A percentile compares a stretch with the other conserved stretches of the same genome.
phyloP scores from a whole-genome alignment of 2,113 vertebrate species.

The Struthio camelus region DNA sequence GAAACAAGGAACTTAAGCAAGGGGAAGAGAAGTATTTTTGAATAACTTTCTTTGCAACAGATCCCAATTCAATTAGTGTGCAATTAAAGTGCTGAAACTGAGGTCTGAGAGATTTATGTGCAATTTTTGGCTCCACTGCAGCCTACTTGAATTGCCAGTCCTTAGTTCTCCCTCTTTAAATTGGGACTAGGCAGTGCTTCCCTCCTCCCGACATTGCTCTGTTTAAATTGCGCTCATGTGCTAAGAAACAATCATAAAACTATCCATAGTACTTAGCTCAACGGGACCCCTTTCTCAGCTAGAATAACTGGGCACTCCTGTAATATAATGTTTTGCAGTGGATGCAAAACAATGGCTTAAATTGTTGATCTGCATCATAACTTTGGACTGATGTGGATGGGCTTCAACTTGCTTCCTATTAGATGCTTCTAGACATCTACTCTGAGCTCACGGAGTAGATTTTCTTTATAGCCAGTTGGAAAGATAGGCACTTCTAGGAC shows the following conservation, averaged over 20 bases:
- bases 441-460: not conserved
- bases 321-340: not conserved
- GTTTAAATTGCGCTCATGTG: not conserved
- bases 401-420: not conserved
- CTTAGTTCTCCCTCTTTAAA: not conserved
- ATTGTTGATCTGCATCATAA: not conserved
- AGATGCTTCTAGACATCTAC: not conserved
- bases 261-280: not conserved
- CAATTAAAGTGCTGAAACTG: not conserved
- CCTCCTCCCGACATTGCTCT: not conserved
- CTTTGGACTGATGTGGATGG: not conserved
- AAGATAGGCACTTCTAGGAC: not conserved
- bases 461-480: not conserved
- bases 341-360: not conserved
- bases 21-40: not conserved
- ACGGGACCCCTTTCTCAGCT: not conserved
- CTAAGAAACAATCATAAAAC: not conserved
- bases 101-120: not conserved
- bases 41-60: too few relatives aligned
- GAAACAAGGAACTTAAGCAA: not conserved
- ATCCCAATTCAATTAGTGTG: too few relatives aligned
- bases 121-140: not conserved
- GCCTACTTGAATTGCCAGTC: not conserved
- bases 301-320: not conserved
- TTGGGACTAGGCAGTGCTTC: not conserved